Base-by-base conservation (phyloP, 2,113 vertebrate species). In the Heterotis niloticus region DNA sequence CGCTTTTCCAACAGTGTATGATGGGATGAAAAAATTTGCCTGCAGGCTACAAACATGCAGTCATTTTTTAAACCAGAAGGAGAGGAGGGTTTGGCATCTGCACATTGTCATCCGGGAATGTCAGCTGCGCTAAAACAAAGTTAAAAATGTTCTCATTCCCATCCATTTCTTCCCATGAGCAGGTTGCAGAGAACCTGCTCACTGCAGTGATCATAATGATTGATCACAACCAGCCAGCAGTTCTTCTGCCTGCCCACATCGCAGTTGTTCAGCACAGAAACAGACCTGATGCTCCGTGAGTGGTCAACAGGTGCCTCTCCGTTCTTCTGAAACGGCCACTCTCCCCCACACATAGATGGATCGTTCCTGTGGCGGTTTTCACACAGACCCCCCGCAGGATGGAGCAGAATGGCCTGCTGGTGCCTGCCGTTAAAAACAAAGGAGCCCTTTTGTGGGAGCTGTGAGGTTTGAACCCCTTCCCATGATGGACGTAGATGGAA, bases 171-270 rank as follows among this genome's bases (percentile, higher is more conserved):
- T 67, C 29, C 51, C 57, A 59, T 18, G 13, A 54, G 0, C 44
- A 60, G 14, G 54, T 67, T 52, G 54, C 52, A 67, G 44, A 66
- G 56, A 77, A 77, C 54, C 28, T 64, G 29, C 7, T 23, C 18
- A 66, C 13, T 4, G 64, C 52, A 67, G 28, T 26, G 66, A 77
- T 77, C 34, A 28, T 68, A 78, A 78, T 67, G 76, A 77, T 7
- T 44, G 34, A 44, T 44, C 34, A 44, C 67, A 68, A 68, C 59
- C 51, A 57, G 44, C 24, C 75, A 68, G 65, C n/a, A 56, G 56
- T n/a, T 24, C 71, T 73, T 73, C n/a, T 71, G 20, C 29, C 34
- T 51, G 20, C 34, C 7, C 34, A 23, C 20, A 72, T n/a, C n/a
- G 34, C 2, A 7, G 34, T 44, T 7, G 34, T 44, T 7, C 34